Base-by-base conservation (phyloP, 2,797 vertebrate species). In the Pogonophryne albipinna region DNA sequence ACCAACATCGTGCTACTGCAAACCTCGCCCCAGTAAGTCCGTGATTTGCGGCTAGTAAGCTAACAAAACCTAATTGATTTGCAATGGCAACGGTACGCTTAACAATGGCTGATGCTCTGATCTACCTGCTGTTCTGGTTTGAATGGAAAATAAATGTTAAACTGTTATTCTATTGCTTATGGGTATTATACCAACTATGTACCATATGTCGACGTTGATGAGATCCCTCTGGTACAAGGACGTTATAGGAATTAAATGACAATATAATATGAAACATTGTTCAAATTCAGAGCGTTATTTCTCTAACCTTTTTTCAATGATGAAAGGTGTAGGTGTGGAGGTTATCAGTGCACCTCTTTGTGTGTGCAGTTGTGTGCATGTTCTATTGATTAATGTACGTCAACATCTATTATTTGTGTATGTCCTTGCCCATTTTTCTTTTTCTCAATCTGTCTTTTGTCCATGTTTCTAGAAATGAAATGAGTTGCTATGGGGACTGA, bases 401-500 rank as follows among this genome's bases (percentile, higher is more conserved):
- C 62, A 59, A 34, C 66, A 67, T 87, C 71, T 76, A 67, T 86
- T 79, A 83, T 78, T 72, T 74, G 71, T 86, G 71, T 79, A 71
- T 84, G 85, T 79, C 82, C 89, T 91, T 92, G 83, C 57, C 69
- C 74, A 49, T 82, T 75, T 86, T 71, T 79, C 65, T 38, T 62
- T 64, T 79, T 78, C 83, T n/a, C 34, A 8, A 45, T 46, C 46
- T 71, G 69, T 86, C 89, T 93, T 94, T 93, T 94, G 89, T 93
- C 66, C 82, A 69, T 75, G 71, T 82, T 86, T 92, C 73, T 82
- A 86, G 85, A 90, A 87, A 80, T 76, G 78, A 90, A 69, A 89
- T 53, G 78, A 83, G 94, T 95, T 95, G 90, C 94, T 90, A 95
- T 95, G 92, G 94, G 83, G 88, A 95, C 91, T 64, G 77, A 79